These are phyloP conservation scores for Bos javanicus DNA, from an alignment of 2,113 vertebrate species.

Conservation along the genomic window DNA sequence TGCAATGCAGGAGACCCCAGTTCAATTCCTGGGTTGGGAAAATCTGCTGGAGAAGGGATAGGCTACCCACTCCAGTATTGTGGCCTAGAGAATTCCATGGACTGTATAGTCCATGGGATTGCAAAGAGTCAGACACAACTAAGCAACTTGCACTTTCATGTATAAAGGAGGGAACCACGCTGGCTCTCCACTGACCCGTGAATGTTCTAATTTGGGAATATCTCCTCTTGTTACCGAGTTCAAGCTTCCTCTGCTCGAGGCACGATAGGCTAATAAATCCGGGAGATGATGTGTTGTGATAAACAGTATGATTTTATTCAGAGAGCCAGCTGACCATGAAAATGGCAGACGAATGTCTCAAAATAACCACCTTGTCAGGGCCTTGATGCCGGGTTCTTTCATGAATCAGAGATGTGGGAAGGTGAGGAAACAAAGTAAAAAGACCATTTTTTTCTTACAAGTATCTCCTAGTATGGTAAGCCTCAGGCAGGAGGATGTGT, in stretches of 20 bases:
- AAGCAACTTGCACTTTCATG: not conserved
- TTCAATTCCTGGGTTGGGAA: not conserved
- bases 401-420: not conserved
- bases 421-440: not conserved
- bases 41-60: not conserved
- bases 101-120: not conserved
- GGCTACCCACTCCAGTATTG: not conserved
- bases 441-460: not conserved
- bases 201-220: not conserved
- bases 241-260: not conserved
- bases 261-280: not conserved
- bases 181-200: not conserved
- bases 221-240: not conserved
- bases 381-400: not conserved
- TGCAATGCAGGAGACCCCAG: not conserved
- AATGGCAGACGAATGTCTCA: not conserved
- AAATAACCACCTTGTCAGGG: not conserved
- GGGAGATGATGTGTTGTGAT: not conserved
- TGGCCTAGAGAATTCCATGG: not conserved
- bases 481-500: not conserved
- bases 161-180: not conserved
- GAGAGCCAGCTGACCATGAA: not conserved
- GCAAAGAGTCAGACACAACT: accelerated
- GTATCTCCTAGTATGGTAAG: not conserved
- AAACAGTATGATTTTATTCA: not conserved